Base-by-base conservation (phyloP, 2,113 vertebrate genomes). In the Piaya cayana region DNA sequence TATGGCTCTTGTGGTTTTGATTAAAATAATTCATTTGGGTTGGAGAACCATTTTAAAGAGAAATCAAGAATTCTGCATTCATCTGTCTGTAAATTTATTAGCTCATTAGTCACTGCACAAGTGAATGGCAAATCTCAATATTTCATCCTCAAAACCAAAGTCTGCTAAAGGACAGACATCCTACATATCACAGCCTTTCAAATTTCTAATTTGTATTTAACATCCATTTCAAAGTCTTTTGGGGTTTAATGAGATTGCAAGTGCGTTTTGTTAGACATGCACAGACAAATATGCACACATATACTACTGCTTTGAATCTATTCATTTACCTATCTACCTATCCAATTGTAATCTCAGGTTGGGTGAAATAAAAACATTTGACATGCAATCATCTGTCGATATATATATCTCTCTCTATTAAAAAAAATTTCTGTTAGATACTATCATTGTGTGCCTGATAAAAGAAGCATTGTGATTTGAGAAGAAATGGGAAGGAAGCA, bases 71-170 rank as follows among this genome's bases (percentile, higher is more conserved):
- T 81, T 91, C 58, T 91, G 32, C 47, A 78, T 95, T 93, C n/a
- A 82, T 78, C 42, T 91, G 37, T 87, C 69, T 82, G 30, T 69
- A 82, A 88, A 93, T 92, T 70, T 92, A 91, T 95, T 90, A 93
- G 80, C 32, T 87, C 64, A 65, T 96, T 93, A 93, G 26, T 95
- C 86, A 93, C 45, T 83, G 81, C 88, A 69, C 20, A 62, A 83
- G 39, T 70, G 59, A 70, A 85, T 91, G 52, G 56, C 63, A 88
- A 92, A 95, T 85, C 52, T 94, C 53, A 90, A 79, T 95, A 95
- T 91, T 95, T 97, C 71, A 92, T 91, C 63, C 59, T 95, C 71
- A 80, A 42, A 94, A 81, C 5, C 62, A 80, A 92, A 92, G 81
- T 49, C 91, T 96, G 59, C 32, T 85, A 76, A 90, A 91, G 50